Percentiles rank a stretch among this genome's conserved stretches.
These are phyloP conservation scores for Sebastiscus albofasciatus DNA, from an alignment of 2,797 vertebrate species.

Conservation along the genomic window DNA sequence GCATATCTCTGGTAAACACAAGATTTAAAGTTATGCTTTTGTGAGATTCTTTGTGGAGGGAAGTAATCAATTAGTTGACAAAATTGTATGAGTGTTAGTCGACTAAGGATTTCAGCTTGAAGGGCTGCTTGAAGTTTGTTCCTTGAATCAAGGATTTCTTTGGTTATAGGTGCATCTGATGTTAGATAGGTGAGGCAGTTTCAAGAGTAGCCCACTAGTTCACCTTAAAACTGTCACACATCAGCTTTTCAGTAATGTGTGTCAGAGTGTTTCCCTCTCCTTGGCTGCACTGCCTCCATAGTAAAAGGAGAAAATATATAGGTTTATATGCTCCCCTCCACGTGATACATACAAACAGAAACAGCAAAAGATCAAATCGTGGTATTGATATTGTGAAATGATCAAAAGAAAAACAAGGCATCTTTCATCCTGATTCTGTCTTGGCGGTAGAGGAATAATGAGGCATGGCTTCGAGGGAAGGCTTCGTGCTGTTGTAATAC, in stretches of 20 bases:
- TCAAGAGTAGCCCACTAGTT: neutral
- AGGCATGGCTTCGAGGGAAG: conserved; percentile 40
- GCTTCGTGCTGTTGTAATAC: conserved; percentile 43
- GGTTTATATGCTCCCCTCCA: neutral
- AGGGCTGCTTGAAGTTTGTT: neutral
- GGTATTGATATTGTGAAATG: neutral
- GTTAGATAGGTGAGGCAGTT: neutral
- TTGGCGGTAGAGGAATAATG: conserved; percentile 18
- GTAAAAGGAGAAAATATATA: neutral
- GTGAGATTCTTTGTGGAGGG: too few relatives aligned
- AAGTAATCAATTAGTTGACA: too few relatives aligned
- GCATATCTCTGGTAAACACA: too few relatives aligned
- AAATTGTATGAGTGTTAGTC: too few relatives aligned
- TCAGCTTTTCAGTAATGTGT: neutral
- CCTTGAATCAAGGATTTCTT: neutral
- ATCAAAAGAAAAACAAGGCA: conserved; percentile 8
- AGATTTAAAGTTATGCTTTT: too few relatives aligned
- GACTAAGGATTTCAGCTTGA: too few relatives aligned
- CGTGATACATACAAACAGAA: neutral
- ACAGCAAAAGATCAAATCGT: neutral
- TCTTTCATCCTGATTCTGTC: conserved; percentile 13
- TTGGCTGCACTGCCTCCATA: neutral
- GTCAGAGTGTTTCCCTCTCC: neutral
- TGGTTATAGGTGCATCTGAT: neutral
- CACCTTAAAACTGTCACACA: neutral